phyloP scores from a whole-genome alignment of 2,797 vertebrate genomes.

The Poecile montanus region DNA sequence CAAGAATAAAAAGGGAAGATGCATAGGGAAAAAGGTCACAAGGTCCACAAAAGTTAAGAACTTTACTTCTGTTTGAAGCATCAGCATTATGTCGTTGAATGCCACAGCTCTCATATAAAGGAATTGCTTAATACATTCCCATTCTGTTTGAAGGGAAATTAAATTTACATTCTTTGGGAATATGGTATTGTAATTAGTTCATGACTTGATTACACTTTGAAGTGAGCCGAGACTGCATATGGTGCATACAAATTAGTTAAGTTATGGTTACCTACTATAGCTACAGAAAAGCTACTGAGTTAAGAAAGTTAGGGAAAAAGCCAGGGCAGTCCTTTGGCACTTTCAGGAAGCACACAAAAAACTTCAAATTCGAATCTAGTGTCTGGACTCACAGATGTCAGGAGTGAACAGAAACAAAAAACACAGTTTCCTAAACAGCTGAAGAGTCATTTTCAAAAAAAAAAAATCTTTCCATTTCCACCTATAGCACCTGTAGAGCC shows the following conservation, averaged over 20 bases:
- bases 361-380: slow-evolving; percentile 32
- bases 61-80: slow-evolving; percentile 48
- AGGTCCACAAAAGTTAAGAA: slow-evolving; percentile 57
- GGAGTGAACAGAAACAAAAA: slow-evolving; percentile 13
- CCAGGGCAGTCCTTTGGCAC: not conserved
- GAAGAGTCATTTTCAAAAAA: slow-evolving; percentile 24
- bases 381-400: slow-evolving; percentile 2
- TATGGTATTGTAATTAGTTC: slow-evolving; percentile 73
- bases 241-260: slow-evolving; percentile 63
- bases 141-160: slow-evolving; percentile 72
- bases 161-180: slow-evolving; percentile 77
- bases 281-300: slow-evolving; percentile 34
- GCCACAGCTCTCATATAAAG: slow-evolving; percentile 50
- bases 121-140: slow-evolving; percentile 60
- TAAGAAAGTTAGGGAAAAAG: slow-evolving; percentile 40
- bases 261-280: slow-evolving; percentile 31
- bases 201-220: slow-evolving; percentile 77
- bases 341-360: not conserved
- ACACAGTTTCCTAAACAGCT: not conserved
- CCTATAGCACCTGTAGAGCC: not conserved
- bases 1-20: slow-evolving; percentile 39
- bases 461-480: slow-evolving; percentile 11
- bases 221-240: slow-evolving; percentile 50
- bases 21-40: slow-evolving; percentile 45
- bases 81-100: slow-evolving; percentile 57